phyloP scores from a whole-genome alignment of 2,797 vertebrate genomes.

The Acanthornis magna region DNA sequence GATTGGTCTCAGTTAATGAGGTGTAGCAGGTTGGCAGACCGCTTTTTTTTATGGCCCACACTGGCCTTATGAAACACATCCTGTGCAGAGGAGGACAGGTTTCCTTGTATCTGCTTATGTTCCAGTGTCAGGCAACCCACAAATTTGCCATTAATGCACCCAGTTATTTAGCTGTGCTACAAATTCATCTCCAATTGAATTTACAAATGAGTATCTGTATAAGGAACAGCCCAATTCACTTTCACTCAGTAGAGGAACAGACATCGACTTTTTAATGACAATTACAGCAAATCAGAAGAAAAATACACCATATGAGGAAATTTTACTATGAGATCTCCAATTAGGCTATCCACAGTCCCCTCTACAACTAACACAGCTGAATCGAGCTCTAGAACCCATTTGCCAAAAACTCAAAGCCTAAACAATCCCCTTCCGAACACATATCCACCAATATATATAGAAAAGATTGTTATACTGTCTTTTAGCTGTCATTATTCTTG shows the following conservation, averaged over 20 bases:
- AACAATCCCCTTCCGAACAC: neutral
- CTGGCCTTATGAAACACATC: accelerated
- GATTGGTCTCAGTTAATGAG: neutral
- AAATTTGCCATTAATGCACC: neutral
- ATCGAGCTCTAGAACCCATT: neutral
- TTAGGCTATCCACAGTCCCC: neutral
- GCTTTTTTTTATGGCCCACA: neutral
- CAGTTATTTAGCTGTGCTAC: neutral
- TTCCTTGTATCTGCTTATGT: neutral
- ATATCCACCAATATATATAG: accelerated
- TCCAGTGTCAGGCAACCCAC: neutral
- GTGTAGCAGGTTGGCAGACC: neutral
- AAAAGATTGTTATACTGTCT: neutral
- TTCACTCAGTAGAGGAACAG: neutral
- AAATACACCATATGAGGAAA: neutral
- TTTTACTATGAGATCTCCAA: neutral
- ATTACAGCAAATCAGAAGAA: neutral
- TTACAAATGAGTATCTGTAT: neutral
- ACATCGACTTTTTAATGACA: neutral
- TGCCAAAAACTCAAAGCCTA: neutral
- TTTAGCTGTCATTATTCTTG: neutral
- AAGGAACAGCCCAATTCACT: neutral
- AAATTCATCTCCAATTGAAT: neutral
- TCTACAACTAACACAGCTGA: neutral
- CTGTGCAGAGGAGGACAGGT: neutral